A percentile compares a stretch with the other conserved stretches of the same genome.
Evolutionary conservation across 2,888 invertebrate species (phyloP).

Genomic region (Cephalotes varians): DNA sequence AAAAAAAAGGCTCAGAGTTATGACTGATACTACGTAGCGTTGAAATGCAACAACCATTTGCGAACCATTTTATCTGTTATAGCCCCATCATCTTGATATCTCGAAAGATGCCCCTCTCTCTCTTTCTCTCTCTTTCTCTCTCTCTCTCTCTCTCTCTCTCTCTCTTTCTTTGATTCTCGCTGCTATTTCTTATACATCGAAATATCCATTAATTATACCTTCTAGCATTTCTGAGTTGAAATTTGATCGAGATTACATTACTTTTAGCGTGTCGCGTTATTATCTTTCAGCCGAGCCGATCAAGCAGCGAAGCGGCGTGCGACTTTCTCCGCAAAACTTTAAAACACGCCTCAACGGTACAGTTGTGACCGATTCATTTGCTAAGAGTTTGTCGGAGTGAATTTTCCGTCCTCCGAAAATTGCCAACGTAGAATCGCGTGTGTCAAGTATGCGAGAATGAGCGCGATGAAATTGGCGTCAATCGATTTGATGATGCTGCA

Average conservation of each 20-base stretch:
- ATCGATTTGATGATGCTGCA: neutral
- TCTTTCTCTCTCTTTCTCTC: neutral
- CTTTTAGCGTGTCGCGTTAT: slow-evolving; percentile 13
- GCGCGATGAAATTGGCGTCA: neutral
- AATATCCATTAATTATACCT: slow-evolving; percentile 5
- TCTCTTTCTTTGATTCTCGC: neutral
- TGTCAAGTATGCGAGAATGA: neutral
- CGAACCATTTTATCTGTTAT: slow-evolving; percentile 33
- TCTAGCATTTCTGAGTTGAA: slow-evolving; percentile 48
- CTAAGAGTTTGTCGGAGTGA: slow-evolving; percentile 7
- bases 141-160: neutral
- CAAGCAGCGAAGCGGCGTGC: neutral
- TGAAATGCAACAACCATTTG: slow-evolving; percentile 43
- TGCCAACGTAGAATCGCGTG: neutral
- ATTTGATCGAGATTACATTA: slow-evolving; percentile 61
- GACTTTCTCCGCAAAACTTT: slow-evolving; percentile 36
- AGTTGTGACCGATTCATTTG: neutral
- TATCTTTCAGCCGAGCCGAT: neutral
- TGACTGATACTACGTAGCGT: slow-evolving; percentile 36
- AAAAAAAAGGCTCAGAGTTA: neutral
- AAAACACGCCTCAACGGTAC: neutral
- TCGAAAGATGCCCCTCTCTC: neutral
- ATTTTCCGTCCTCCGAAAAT: slow-evolving; percentile 9
- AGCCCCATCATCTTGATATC: neutral
- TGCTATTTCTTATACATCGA: slow-evolving; percentile 13